Evolutionary conservation across 2,888 invertebrate species (phyloP), one percentile per base, ranked within the genome.

Genomic region (Carpatolechia fugitivella): DNA sequence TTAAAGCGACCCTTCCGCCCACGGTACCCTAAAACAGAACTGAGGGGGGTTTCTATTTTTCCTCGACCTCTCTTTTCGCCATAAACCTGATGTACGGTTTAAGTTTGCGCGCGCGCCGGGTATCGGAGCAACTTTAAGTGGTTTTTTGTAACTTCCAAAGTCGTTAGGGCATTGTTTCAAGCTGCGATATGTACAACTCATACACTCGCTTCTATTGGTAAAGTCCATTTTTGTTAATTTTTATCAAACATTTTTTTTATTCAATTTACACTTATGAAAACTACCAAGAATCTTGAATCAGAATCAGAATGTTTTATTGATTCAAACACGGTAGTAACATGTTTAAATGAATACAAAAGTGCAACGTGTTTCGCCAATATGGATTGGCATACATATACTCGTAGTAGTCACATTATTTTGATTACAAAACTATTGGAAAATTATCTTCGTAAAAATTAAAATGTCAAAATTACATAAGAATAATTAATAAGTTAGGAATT

Each of bases 41-140:
- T 4, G n/a, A n/a, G 35, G 4, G 33, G 35, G n/a, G 40, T 16
- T 18, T 2, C 7, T 40, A 40, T 18, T 40, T 40, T 18, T 77
- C 68, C 1, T 77, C 69, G 68, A 62, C 68, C 67, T 64, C 64
- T 67, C 67, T 66, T 73, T 70, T 65, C 62, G 64, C 70, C 67
- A 74, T 76, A 76, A 74, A 60, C 64, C 76, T 77, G 79, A 80
- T 74, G 73, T 78, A 76, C 78, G 80, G 74, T 78, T 76, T 76
- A 84, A 85, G 78, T 84, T 84, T 31, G 30, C 59, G 63, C 61
- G 63, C 59, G 56, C 63, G 62, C 63, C 62, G 64, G 62, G 50
- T 50, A 50, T 50, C 36, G 35, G 18, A 31, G 16, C 35, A 35
- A 50, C 50, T 20, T 13, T 36, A 50, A 50, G 36, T 35, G 36